Percentiles rank a stretch among this genome's conserved stretches.
Conservation (phyloP, 2,797 vertebrate species). For the Melanotaenia trifasciata region DNA sequence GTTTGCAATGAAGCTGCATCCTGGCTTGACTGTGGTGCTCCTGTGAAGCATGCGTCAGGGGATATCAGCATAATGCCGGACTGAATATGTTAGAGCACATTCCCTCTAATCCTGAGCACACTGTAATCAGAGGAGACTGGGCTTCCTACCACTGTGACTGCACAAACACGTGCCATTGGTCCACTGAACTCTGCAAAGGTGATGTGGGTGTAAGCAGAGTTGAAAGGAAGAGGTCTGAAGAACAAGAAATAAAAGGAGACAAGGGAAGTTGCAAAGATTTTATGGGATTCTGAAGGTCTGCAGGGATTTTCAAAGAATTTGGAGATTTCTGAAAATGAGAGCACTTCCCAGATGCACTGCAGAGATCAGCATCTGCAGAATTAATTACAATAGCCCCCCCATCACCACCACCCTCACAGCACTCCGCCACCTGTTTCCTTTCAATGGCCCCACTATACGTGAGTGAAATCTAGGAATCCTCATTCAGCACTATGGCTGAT, state of each 20-base stretch:
- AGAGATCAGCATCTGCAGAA: conserved; percentile 81
- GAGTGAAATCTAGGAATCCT: conserved; percentile 75
- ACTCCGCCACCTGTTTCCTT: conserved; percentile 80
- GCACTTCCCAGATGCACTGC: conserved; percentile 76
- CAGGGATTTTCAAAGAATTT: conserved; percentile 81
- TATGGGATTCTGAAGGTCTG: conserved; percentile 67
- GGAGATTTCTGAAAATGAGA: conserved; percentile 81
- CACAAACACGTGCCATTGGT: conserved; percentile 51
- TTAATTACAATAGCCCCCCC: conserved; percentile 80
- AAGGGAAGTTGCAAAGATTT: conserved; percentile 63
- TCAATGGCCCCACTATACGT: conserved; percentile 72
- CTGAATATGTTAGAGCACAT: conserved; percentile 79
- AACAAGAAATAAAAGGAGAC: conserved; percentile 48
- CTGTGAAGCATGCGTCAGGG: conserved; percentile 60
- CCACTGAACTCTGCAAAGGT: conserved; percentile 50
- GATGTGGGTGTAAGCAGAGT: conserved; percentile 14
- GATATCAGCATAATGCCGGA: conserved; percentile 80
- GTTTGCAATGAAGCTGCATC: conserved; percentile 41
- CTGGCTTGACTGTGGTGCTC: conserved; percentile 45
- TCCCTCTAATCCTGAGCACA: conserved; percentile 79
- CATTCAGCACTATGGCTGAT: conserved; percentile 74
- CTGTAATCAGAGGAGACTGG: conserved; percentile 80
- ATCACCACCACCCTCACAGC: conserved; percentile 18
- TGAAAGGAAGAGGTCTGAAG: conserved; percentile 17
- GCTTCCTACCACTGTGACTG: conserved; percentile 64